These are phyloP conservation scores for Leucopsar rothschildi DNA, from an alignment of 2,113 vertebrate genomes.

Conservation along the genomic window DNA sequence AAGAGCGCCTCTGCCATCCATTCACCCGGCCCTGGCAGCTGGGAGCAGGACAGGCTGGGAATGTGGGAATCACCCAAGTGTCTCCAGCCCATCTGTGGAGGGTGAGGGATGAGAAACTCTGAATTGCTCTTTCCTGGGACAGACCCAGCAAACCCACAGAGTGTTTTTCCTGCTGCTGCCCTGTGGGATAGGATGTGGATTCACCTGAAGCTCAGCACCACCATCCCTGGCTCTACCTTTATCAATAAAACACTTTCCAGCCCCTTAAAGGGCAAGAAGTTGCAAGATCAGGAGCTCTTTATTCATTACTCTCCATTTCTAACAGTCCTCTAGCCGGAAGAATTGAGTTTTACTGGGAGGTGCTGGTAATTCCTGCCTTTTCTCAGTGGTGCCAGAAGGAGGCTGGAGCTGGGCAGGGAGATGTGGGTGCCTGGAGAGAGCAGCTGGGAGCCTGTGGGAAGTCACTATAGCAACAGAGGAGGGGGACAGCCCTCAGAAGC, in stretches of 20 bases:
- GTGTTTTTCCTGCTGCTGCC: neutral
- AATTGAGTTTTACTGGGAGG: neutral
- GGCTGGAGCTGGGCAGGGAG: neutral
- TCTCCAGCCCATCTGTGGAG: slow-evolving; percentile 23
- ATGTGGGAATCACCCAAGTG: neutral
- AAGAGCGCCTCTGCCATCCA: neutral
- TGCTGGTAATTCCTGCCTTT: neutral
- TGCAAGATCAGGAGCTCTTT: neutral
- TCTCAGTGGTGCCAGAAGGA: slow-evolving; percentile 1
- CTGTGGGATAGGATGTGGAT: neutral
- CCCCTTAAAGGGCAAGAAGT: neutral
- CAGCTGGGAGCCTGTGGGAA: slow-evolving; percentile 37
- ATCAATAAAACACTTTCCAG: neutral
- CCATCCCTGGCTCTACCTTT: neutral
- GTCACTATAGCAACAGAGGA: slow-evolving; percentile 72
- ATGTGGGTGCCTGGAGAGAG: neutral
- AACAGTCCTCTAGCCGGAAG: neutral
- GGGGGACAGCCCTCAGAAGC: slow-evolving; percentile 50
- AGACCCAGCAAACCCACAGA: neutral
- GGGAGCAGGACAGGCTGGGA: neutral
- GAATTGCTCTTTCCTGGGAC: neutral
- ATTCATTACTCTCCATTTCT: neutral
- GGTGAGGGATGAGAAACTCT: neutral
- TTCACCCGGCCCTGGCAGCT: neutral
- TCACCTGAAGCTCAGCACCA: neutral